Base-by-base conservation (phyloP, 2,113 vertebrate species). In the Hiodon tergisus region DNA sequence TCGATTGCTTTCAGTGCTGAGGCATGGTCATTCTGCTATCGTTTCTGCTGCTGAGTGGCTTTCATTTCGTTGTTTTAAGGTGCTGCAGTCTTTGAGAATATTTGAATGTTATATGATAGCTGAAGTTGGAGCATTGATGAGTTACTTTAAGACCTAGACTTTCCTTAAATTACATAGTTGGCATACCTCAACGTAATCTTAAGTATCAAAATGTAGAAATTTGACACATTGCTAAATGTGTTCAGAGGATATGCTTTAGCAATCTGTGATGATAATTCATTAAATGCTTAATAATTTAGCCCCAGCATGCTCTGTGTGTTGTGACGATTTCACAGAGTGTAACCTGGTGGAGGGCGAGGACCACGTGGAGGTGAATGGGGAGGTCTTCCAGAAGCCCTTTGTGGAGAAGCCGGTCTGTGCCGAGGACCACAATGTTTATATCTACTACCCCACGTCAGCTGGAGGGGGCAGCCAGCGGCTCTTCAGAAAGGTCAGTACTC, bases 351-450 rank as follows among this genome's bases (percentile, higher is more conserved):
- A 98, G 83, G 96, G 94, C 60, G 96, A 98, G 84, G 97, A 99
- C 86, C 97, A 99, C 0, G 97, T 99, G 82, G 97, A 98, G 85
- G 96, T 99, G 61, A 98, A 98, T 0, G 97, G 97, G 47, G 94
- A 96, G 67, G 86, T 98, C 67, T 98, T 99, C 86, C 96, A 94
- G 55, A 99, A 99, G 85, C 97, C 97, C 0, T 99, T 99, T 77
- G 97, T 99, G 47, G 97, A 99, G 90, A 99, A 99, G 86, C 97
- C 97, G 0, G 97, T 99, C 79, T 98, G 95, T 73, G 97, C 97
- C 0, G 97, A 99, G 83, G 97, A 99, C 87, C 97, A 99, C 88
- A 99, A 99, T 0, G 97, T 99, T 73, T 99, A 98, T 79, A 99
- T 99, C 88, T 99, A 99, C 89, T 99, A 99, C 83, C 97, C 97